Evolutionary conservation across 2,113 vertebrate species (phyloP).

Genomic region (Phaethon lepturus): DNA sequence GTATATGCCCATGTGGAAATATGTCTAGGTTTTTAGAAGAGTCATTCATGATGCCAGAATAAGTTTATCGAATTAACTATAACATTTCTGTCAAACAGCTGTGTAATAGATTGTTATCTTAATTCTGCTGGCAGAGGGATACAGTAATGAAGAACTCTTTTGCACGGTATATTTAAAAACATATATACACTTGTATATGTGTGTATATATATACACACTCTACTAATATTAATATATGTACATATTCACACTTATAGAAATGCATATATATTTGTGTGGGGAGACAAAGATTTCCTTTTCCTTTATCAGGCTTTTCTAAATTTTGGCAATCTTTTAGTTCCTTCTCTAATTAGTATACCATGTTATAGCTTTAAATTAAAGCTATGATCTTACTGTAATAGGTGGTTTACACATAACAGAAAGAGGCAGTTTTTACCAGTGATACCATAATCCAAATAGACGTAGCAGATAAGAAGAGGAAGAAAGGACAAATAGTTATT

Average conservation of each 20-base stretch:
- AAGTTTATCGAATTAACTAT: background rate
- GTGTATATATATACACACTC: too few relatives aligned
- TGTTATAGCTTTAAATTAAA: background rate
- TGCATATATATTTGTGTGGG: background rate
- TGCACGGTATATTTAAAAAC: background rate
- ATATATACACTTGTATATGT: background rate
- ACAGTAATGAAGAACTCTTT: background rate
- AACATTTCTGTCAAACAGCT: background rate
- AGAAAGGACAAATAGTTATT: background rate
- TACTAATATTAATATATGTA: background rate
- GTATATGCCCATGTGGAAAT: background rate
- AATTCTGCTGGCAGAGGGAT: background rate
- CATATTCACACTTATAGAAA: background rate
- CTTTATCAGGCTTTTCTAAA: background rate
- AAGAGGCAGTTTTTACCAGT: background rate
- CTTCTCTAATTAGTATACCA: background rate
- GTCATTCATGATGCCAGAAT: background rate
- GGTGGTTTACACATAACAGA: background rate
- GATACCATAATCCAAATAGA: background rate
- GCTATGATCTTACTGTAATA: background rate
- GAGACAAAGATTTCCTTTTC: background rate
- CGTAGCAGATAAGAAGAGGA: background rate
- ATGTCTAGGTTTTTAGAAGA: background rate
- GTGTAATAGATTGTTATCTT: background rate
- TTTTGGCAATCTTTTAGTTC: background rate